Evolutionary conservation across 2,113 vertebrate genomes (phyloP), one percentile per base, ranked within the genome.

Genomic region (Canis aureus): DNA sequence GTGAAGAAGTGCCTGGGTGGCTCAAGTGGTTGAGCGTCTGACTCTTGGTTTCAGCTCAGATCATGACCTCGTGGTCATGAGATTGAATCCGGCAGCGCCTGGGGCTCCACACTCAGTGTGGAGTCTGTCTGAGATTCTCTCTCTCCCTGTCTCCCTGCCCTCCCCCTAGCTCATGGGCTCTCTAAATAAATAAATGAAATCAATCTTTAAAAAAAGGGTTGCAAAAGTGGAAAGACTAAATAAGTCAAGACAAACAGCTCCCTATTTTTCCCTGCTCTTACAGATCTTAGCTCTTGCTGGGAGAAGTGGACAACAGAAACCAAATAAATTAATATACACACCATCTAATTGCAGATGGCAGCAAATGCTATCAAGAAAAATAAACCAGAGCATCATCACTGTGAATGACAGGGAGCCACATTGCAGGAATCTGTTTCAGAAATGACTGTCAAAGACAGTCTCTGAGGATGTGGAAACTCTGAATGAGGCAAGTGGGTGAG

Each of bases 341-440:
- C 6, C 43, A 64, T 0, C 3, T 59, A 32, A n/a, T 78, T 55
- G 27, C 22, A 35, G 74, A 64, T 8, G 13, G 38, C 55, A 10
- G 1, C 19, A 23, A 73, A n/a, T 92, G 35, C 17, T 60, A 23
- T 5, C 17, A 66, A 79, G 83, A 83, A 74, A 82, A 29, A 92
- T 5, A 80, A 53, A 32, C 1, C 3, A 69, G 43, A 76, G 62
- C 3, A 60, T 92, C 71, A n/a, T 35, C 13, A 9, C 1, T 2
- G 20, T 10, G 20, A 51, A 9, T 23, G 55, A 62, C 3, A 15
- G 5, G 49, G 43, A 29, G 60, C 51, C 27, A 19, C 25, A 25
- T 0, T 8, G 7, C 11, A 1, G 20, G 9, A 3, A 20, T 4
- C 1, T 16, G 4, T 11, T 64, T 25, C 64, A 43, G 17, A 91